Base-by-base conservation (phyloP, 2,888 invertebrate genomes). In the Ophonus ardosiacus region DNA sequence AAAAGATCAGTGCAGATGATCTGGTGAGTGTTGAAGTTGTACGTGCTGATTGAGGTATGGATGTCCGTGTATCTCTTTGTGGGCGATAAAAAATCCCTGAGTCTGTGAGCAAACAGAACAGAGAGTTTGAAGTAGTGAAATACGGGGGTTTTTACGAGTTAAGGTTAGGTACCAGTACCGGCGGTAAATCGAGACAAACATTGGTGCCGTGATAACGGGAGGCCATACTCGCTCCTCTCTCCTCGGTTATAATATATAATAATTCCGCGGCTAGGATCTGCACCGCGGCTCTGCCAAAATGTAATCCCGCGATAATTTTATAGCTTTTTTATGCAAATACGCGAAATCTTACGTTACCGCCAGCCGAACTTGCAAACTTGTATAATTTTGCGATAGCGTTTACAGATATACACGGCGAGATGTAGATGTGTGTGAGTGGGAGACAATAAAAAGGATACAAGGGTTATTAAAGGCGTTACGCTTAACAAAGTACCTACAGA, bases 281-380 rank as follows among this genome's bases (percentile, higher is more conserved):
- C 71, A 43, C 78, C 80, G 71, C 71, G 71, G 71, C 63, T 85
- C 79, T 85, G 86, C 84, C 86, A 82, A 87, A 88, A 88, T 88
- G 88, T 89, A 89, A 89, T 89, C 89, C 89, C 87, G 88, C 88
- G 89, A 89, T 89, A 89, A 89, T 89, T 89, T 89, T 89, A 89
- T 89, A 87, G 89, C 88, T 88, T 89, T 89, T 89, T 89, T 89
- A 89, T 89, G 89, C 88, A 88, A 89, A 89, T 89, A 86, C 84
- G 65, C 85, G 87, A 88, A 88, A 88, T 88, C 88, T 88, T 88
- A 88, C 87, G 80, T 80, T 81, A 81, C 74, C 85, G 84, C 78
- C 78, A 87, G 87, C 88, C 87, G 86, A 87, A 87, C 86, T 85
- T 85, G 88, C 87, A 86, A 87, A 86, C 86, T 87, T 86, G 87